Percentiles rank a stretch among this genome's conserved stretches.
Conservation (phyloP, 2,888 invertebrate genomes). For the Acronicta psi region DNA sequence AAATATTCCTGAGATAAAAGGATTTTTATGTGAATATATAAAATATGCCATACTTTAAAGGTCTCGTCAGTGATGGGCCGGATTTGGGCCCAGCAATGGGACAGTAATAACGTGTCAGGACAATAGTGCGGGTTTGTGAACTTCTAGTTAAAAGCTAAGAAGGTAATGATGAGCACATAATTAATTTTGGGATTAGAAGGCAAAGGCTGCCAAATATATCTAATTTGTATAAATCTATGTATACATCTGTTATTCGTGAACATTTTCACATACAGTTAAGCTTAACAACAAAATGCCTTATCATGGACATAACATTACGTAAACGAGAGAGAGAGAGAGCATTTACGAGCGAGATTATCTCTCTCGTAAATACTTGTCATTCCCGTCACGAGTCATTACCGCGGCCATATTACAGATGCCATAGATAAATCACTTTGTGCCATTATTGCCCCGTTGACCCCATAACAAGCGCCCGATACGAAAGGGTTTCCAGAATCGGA, state of each 20-base stretch:
- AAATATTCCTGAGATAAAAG: slow-evolving; percentile 21
- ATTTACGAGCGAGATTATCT: too few relatives aligned
- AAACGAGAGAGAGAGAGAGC: too few relatives aligned
- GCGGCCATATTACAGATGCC: slow-evolving; percentile 16
- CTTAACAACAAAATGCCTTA: not conserved
- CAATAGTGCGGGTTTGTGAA: too few relatives aligned
- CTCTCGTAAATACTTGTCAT: slow-evolving; percentile 26
- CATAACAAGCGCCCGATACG: slow-evolving; percentile 21
- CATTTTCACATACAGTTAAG: not conserved
- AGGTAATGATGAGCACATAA: too few relatives aligned
- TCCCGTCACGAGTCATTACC: slow-evolving; percentile 34
- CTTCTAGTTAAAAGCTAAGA: too few relatives aligned
- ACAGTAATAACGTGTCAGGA: too few relatives aligned
- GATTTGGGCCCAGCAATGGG: too few relatives aligned
- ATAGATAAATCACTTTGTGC: slow-evolving; percentile 46
- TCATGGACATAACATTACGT: slow-evolving; percentile 6
- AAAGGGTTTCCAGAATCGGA: slow-evolving; percentile 25
- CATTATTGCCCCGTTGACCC: slow-evolving; percentile 49
- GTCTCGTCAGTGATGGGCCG: not conserved
- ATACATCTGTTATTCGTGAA: not conserved
- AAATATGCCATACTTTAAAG: not conserved
- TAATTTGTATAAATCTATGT: too few relatives aligned
- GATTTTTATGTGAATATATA: slow-evolving; percentile 21
- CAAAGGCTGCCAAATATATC: too few relatives aligned
- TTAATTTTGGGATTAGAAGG: too few relatives aligned